Evolutionary conservation across 2,888 invertebrate species (phyloP).

Genomic region (Timema podura): DNA sequence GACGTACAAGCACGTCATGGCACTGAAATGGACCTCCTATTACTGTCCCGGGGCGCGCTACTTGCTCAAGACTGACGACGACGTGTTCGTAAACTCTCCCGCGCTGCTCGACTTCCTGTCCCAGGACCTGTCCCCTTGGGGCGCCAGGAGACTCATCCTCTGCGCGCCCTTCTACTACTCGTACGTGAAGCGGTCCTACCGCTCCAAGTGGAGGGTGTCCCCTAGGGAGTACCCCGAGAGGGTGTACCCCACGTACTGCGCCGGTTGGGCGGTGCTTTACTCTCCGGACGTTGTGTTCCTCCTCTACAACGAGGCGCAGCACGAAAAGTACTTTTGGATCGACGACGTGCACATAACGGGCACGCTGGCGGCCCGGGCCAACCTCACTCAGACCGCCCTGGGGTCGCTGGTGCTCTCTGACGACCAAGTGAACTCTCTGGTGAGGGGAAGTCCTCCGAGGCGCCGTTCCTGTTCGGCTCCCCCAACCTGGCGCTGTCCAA

Average conservation of each 20-base stretch:
- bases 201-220: conserved; percentile 69
- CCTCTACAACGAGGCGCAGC: conserved; percentile 57
- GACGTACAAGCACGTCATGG: conserved; percentile 81
- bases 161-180: conserved; percentile 55
- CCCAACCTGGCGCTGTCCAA: conserved; percentile 49
- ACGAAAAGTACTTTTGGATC: conserved; percentile 71
- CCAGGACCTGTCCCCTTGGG: conserved; percentile 56
- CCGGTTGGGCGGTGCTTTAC: conserved; percentile 66
- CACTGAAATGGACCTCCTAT: conserved; percentile 70
- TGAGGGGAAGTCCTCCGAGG: conserved; percentile 31
- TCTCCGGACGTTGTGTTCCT: conserved; percentile 58
- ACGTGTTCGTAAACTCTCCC: conserved; percentile 47
- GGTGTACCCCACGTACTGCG: conserved; percentile 71
- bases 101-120: conserved; percentile 47
- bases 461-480: conserved; percentile 53
- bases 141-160: conserved; percentile 54
- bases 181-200: conserved; percentile 56
- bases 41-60: conserved; percentile 63
- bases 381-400: conserved; percentile 54
- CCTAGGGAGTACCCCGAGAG: conserved; percentile 58
- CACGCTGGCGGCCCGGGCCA: conserved; percentile 53
- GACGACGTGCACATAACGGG: conserved; percentile 80
- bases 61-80: conserved; percentile 49
- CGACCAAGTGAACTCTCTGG: conserved; percentile 39
- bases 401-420: conserved; percentile 45